These are phyloP conservation scores for Campylomormyrus numenius DNA, from an alignment of 2,113 vertebrate genomes.

Conservation along the genomic window DNA sequence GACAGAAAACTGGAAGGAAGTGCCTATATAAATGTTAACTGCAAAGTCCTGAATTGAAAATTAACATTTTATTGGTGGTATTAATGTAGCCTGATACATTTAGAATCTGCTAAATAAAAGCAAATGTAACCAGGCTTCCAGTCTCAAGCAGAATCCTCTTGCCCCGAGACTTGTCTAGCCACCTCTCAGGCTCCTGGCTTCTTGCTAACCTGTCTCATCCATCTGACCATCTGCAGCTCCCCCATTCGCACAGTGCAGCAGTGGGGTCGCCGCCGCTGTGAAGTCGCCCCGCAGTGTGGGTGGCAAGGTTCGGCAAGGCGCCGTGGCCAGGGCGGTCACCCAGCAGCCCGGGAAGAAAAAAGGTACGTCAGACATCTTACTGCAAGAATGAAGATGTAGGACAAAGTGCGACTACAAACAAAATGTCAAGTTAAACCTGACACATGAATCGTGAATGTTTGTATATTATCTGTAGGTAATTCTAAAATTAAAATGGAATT, in stretches of 20 bases:
- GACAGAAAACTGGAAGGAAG: background rate
- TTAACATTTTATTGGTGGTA: background rate
- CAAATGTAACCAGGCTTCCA: background rate
- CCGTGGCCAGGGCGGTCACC: background rate
- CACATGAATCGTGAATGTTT: background rate
- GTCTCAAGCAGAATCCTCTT: background rate
- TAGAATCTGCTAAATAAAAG: background rate
- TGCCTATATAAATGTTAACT: background rate
- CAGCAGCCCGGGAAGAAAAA: background rate
- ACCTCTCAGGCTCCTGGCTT: background rate
- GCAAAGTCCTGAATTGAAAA: background rate
- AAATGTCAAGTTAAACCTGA: background rate
- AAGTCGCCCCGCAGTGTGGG: slow-evolving; percentile 77
- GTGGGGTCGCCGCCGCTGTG: slow-evolving; percentile 69
- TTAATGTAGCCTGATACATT: background rate
- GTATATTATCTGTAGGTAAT: background rate
- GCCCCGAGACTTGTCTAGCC: background rate
- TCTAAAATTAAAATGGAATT: background rate
- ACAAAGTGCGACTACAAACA: background rate
- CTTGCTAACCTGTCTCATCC: background rate
- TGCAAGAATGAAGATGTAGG: background rate
- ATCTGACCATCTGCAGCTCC: slow-evolving; percentile 50
- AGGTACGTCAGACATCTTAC: background rate
- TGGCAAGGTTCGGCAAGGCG: slow-evolving; percentile 35
- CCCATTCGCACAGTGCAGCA: slow-evolving; percentile 68